Conservation (phyloP, 2,888 invertebrate species). For the Galeruca laticollis region DNA sequence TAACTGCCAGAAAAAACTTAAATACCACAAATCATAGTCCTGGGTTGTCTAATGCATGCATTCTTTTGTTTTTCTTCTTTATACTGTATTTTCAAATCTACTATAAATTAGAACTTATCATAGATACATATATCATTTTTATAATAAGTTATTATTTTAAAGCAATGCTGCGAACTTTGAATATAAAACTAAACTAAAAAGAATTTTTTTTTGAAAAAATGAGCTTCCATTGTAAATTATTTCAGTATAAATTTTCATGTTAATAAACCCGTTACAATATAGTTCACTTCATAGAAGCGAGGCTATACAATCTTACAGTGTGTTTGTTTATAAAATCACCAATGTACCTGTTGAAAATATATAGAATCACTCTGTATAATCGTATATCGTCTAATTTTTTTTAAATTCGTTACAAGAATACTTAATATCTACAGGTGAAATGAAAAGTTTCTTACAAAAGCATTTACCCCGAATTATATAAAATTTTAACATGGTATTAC, state of each 20-base stretch:
- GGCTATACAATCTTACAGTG: slow-evolving; percentile 40
- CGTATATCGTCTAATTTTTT: slow-evolving; percentile 55
- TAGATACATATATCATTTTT: too few relatives aligned
- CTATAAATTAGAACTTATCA: too few relatives aligned
- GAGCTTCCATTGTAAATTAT: slow-evolving; percentile 15
- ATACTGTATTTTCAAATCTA: too few relatives aligned
- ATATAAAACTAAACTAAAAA: slow-evolving; percentile 8
- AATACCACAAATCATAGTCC: too few relatives aligned
- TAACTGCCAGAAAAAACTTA: too few relatives aligned
- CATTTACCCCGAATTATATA: slow-evolving; percentile 37
- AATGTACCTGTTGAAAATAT: slow-evolving; percentile 11
- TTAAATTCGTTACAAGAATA: slow-evolving; percentile 65
- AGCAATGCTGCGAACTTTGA: not conserved
- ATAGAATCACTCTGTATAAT: slow-evolving; percentile 30
- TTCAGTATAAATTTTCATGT: slow-evolving; percentile 31
- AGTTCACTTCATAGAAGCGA: slow-evolving; percentile 61
- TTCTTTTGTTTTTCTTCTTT: too few relatives aligned
- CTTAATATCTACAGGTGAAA: slow-evolving; percentile 58
- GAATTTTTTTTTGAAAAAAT: slow-evolving; percentile 12
- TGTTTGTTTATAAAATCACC: slow-evolving; percentile 36
- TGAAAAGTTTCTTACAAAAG: slow-evolving; percentile 41
- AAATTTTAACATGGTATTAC: slow-evolving; percentile 19
- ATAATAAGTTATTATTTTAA: too few relatives aligned
- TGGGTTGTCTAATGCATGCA: too few relatives aligned
- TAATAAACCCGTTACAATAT: slow-evolving; percentile 38